Evolutionary conservation across 2,888 invertebrate genomes (phyloP).

Genomic region (Hypolimnas misippus): DNA sequence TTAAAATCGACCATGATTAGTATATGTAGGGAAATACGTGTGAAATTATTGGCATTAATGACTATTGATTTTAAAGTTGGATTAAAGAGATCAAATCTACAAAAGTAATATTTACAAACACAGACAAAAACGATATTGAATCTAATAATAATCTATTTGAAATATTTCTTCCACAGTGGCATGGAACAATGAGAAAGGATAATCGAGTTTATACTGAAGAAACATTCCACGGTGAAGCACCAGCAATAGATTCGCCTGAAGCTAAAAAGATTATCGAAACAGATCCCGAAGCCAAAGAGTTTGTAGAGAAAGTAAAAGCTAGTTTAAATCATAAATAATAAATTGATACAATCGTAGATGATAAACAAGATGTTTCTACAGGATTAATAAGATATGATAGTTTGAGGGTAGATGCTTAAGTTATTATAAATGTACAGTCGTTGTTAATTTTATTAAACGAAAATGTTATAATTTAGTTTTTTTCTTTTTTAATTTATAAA

Average conservation of each 20-base stretch:
- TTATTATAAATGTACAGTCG: conserved; percentile 10
- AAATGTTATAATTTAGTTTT: background rate
- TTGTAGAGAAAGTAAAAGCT: conserved; percentile 55
- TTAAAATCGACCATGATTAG: too few species aligned
- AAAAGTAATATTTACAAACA: too few species aligned
- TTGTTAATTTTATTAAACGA: conserved; percentile 6
- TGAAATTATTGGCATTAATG: too few species aligned
- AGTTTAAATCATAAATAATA: conserved; percentile 13
- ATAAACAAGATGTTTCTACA: too few species aligned
- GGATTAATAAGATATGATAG: too few species aligned
- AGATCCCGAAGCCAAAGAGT: conserved; percentile 60
- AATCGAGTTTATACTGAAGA: conserved; percentile 87
- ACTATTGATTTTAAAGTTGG: too few species aligned
- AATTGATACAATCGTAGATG: background rate
- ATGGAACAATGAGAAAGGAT: conserved; percentile 86
- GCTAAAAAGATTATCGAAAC: conserved; percentile 63
- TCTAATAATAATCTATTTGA: background rate
- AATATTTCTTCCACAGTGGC: conserved; percentile 75
- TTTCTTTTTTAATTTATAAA: background rate
- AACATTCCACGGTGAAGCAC: conserved; percentile 85
- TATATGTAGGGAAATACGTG: too few species aligned
- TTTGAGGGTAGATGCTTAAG: conserved; percentile 2
- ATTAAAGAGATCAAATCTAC: too few species aligned
- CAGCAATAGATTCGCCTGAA: conserved; percentile 76
- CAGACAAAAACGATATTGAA: too few species aligned